These are phyloP conservation scores for Drosophila trapezifrons DNA, from an alignment of 1,140 invertebrate genomes.

Conservation along the genomic window DNA sequence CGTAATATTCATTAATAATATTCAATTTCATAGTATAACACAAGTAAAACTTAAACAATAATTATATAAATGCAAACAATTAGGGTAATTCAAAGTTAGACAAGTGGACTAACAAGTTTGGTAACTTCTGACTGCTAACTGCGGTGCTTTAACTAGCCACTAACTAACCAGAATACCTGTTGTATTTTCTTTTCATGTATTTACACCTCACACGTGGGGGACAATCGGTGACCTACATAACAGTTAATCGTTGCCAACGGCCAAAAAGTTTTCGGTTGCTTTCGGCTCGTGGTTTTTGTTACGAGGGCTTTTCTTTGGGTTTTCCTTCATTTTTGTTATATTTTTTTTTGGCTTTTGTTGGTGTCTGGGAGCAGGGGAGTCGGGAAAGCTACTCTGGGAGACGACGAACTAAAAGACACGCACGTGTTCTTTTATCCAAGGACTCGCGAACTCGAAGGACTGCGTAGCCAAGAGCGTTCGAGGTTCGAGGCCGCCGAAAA, in stretches of 20 bases:
- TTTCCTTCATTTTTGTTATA: conserved; percentile 9
- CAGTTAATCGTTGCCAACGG: conserved; percentile 55
- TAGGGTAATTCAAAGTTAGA: neutral
- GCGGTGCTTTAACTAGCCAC: neutral
- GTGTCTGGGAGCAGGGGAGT: neutral
- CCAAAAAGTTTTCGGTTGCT: conserved; percentile 39
- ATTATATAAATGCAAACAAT: neutral
- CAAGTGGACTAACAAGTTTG: neutral
- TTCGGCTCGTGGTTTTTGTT: conserved; percentile 3
- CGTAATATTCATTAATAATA: no score
- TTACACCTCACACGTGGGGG: conserved; percentile 3
- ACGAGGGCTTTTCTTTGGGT: conserved; percentile 6
- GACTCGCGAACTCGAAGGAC: conserved; percentile 9
- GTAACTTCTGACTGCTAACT: neutral
- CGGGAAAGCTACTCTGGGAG: conserved; percentile 16
- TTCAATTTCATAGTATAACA: neutral
- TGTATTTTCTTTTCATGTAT: conserved; percentile 9
- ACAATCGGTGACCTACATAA: conserved; percentile 73
- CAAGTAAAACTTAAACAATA: no score
- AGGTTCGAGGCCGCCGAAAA: conserved; percentile 6
- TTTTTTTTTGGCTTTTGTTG: neutral
- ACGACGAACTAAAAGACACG: conserved; percentile 26
- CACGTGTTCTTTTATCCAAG: conserved; percentile 38
- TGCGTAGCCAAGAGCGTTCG: conserved; percentile 14
- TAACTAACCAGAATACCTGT: neutral